These are phyloP conservation scores for Paramormyrops hopkinsi DNA, from an alignment of 2,797 vertebrate genomes.

Conservation along the genomic window DNA sequence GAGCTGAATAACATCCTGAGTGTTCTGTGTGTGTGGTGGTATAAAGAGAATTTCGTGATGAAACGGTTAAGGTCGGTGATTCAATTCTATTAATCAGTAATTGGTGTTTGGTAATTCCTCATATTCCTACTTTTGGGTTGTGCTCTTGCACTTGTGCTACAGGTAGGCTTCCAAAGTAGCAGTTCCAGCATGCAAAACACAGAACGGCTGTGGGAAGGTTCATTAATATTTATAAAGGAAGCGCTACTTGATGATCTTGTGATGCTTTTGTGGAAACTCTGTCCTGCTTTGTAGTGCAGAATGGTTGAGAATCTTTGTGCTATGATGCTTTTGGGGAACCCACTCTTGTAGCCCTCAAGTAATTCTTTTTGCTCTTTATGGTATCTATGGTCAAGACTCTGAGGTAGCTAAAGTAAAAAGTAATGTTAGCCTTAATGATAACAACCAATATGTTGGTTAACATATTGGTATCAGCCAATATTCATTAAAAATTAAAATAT, in stretches of 20 bases:
- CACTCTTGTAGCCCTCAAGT: neutral
- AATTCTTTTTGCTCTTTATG: neutral
- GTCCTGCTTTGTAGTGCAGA: neutral
- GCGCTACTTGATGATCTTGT: neutral
- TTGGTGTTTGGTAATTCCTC: neutral
- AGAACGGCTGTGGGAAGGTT: neutral
- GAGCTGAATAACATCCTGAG: neutral
- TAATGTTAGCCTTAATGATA: neutral
- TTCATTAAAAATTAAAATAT: neutral
- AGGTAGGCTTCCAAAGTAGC: neutral
- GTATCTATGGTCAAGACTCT: neutral
- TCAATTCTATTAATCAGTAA: neutral
- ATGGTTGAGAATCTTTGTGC: neutral
- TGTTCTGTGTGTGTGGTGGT: neutral
- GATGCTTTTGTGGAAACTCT: neutral
- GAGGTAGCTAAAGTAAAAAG: neutral
- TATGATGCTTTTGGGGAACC: neutral
- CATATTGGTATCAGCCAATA: neutral
- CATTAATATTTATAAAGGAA: conserved; percentile 2
- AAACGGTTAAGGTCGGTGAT: neutral
- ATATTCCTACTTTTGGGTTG: neutral
- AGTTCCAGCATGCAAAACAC: neutral
- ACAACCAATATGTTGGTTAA: neutral
- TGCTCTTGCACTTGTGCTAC: neutral
- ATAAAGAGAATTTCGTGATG: neutral